Evolutionary conservation across 2,888 invertebrate genomes (phyloP), one percentile per base, ranked within the genome.

Genomic region (Drosophila hamatofila): DNA sequence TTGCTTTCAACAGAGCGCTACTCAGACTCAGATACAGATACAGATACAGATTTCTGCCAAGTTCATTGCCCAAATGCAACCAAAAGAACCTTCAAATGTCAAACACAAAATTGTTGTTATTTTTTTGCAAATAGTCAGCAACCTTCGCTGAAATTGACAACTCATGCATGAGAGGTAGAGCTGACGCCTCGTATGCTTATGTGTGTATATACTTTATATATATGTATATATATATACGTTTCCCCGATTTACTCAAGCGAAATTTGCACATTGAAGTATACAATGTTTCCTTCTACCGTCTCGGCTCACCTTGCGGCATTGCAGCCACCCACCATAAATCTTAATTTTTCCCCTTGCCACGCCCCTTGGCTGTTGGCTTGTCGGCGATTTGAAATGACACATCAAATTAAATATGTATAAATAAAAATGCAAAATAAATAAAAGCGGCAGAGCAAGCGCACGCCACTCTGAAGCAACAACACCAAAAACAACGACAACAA

Each of bases 1-100:
- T 77, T 60, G 78, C 49, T 63, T 81, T 81, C 54, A 63, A 23
- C 78, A 63, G 54, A 37, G 27, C 51, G 51, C 72, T 46, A 65
- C 59, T 55, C 52, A 42, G 48, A 44, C 58, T 57, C 23, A 46
- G 33, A 14, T 51, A 52, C 5, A 49, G 30, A 23, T 37, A 37
- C 46, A 41, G 48, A 54, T 49, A 46, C 25, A 41, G 44, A 58
- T 55, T 57, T 39, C 42, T 68, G 58, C n/a, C 80, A 89, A 83
- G 89, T 89, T 87, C 89, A 89, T 81, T 89, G 88, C 49, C 81
- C 81, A 89, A 83, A 75, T 89, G 88, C 89, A 83, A 71, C 60
- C 42, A 37, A 44, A 42, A 41, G 54, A 75, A 68, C 82, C 82
- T 82, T 88, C 88, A 82, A 44, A 57, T 82, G 90, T 82, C 88